phyloP scores from a whole-genome alignment of 1,140 invertebrate genomes.

The Mamestra configurata region DNA sequence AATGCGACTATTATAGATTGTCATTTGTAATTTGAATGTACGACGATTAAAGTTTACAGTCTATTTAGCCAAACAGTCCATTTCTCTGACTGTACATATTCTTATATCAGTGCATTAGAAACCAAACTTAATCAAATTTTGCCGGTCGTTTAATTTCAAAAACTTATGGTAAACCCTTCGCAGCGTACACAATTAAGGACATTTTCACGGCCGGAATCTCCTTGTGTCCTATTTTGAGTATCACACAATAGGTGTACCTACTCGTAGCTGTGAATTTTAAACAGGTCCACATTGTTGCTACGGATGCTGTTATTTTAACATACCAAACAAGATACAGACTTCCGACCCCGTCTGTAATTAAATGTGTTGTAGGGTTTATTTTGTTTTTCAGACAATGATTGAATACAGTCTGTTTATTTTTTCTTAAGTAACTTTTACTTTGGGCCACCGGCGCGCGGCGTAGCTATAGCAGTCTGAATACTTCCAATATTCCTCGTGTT shows the following conservation, averaged over 20 bases:
- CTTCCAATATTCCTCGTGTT: no score
- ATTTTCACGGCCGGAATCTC: slow-evolving; percentile 36
- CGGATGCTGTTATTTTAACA: slow-evolving; percentile 23
- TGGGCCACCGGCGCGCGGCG: no score
- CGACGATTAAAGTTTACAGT: no score
- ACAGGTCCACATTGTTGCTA: slow-evolving; percentile 21
- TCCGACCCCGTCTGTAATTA: neutral
- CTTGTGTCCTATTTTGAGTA: slow-evolving; percentile 36
- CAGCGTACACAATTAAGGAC: slow-evolving; percentile 34
- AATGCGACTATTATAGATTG: no score
- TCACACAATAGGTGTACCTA: slow-evolving; percentile 20
- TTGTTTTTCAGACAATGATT: neutral
- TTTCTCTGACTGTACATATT: neutral
- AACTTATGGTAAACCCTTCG: slow-evolving; percentile 24
- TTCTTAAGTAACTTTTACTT: no score
- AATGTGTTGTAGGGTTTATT: neutral
- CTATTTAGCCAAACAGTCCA: neutral
- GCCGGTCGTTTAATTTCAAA: slow-evolving; percentile 30
- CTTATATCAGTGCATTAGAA: neutral
- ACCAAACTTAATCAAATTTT: neutral
- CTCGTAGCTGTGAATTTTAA: slow-evolving; percentile 32
- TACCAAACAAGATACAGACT: slow-evolving; percentile 26
- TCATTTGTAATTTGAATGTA: no score
- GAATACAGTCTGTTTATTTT: neutral
- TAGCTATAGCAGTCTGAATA: no score